Conservation (phyloP, 2,888 invertebrate species). For the Saturnia japonica region DNA sequence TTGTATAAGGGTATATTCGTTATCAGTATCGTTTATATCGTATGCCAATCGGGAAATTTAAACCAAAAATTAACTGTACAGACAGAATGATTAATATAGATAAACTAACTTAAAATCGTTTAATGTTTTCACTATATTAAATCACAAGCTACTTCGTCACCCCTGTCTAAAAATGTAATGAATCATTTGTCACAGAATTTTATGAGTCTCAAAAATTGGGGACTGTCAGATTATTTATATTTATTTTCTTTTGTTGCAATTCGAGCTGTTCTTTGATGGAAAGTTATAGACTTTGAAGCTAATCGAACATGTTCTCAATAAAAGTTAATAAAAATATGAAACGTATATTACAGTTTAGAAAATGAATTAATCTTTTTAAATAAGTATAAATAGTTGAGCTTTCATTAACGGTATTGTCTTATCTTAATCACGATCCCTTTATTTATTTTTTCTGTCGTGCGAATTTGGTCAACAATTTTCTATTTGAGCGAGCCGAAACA, state of each 20-base stretch:
- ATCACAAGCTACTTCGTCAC: conserved; percentile 2
- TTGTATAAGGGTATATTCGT: too few relatives aligned
- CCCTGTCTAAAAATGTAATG: conserved; percentile 11
- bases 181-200: background rate
- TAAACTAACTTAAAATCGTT: background rate
- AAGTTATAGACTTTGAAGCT: background rate
- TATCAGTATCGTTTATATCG: too few relatives aligned
- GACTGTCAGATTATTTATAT: background rate
- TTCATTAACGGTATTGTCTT: conserved; percentile 5
- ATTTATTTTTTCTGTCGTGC: conserved; percentile 36
- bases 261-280: background rate
- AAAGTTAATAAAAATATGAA: background rate
- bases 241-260: background rate
- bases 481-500: conserved; percentile 59
- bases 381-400: background rate
- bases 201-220: conserved; percentile 5
- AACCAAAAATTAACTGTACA: too few relatives aligned
- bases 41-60: too few relatives aligned
- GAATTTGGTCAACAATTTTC: conserved; percentile 55
- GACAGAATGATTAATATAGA: too few relatives aligned
- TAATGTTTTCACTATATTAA: conserved; percentile 7
- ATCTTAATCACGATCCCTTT: conserved; percentile 17
- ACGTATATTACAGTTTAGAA: background rate
- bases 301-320: background rate
- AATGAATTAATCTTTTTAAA: background rate